Base-by-base conservation (phyloP, 2,797 vertebrate genomes). In the Lates japonicus region DNA sequence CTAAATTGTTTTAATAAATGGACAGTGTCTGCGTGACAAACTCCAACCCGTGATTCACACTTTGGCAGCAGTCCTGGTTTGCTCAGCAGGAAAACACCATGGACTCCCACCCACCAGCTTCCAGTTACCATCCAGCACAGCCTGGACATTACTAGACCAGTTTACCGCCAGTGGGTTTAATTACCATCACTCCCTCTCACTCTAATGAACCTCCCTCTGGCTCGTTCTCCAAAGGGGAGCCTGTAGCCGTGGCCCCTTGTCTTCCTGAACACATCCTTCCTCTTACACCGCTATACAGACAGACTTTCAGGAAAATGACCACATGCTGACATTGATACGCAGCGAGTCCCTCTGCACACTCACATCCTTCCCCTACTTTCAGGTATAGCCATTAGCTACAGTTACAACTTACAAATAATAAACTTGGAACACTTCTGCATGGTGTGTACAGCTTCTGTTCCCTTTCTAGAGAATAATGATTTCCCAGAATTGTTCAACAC, bases 401-500 rank as follows among this genome's bases (percentile, higher is more conserved):
- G 10, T 6, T 49, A 35, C 11, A 14, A 12, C 25, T 33, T 19
- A 12, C 12, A 13, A 64, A 51, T 68, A 22, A 70, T 22, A 46
- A 76, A 16, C 35, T 46, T 66, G 35, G 70, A 75, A 69, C 22
- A 31, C 57, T 49, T 46, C 1, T 0, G 13, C 9, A 10, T 25
- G 2, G 2, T 6, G 5, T 4, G 14, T 6, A 0, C 5, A 0
- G 2, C 14, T 5, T 29, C 7, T 2, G 2, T 33, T 70, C 39
- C 42, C 41, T 22, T 58, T 46, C 2, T 8, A 2, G 2, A 3
- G 3, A 3, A 48, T 13, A 67, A 74, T 52, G n/a, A 75, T 42
- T 88, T 86, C 81, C 84, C 4, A 22, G 35, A 16, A 84, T 81
- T 83, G 82, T 84, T 71, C 1, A 14, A 3, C 4, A 7, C 1